Evolutionary conservation across 2,797 vertebrate genomes (phyloP), one percentile per base, ranked within the genome.

Genomic region (Botia kubotai): DNA sequence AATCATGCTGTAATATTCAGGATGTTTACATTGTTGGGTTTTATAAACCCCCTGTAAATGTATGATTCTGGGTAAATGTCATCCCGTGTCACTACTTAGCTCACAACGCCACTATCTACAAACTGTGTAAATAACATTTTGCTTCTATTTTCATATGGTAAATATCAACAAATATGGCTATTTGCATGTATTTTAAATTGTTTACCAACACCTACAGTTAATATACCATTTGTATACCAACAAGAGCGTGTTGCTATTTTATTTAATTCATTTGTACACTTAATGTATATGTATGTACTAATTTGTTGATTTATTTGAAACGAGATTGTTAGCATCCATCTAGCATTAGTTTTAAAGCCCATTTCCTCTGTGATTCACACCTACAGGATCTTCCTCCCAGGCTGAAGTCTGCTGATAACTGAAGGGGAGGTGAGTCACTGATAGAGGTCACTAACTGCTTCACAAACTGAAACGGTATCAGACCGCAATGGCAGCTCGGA

Each of bases 361-460:
- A 58, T 55, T 52, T 70, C 36, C 58, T 16, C 2, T 57, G 57
- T 66, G 66, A 74, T 73, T 74, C 62, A 60, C 21, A 14, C 58
- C 29, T 21, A 26, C 16, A 52, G 66, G 29, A 53, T 69, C 66
- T 78, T 78, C 55, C 46, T 79, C 53, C 48, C 70, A 53, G 70
- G 29, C 63, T 63, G 46, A 71, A 72, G 62, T 69, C 69, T 62
- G 26, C 58, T 63, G 70, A 73, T 80, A 73, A 66, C 79, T 74
- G 77, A 67, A 80, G 50, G 12, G 65, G 69, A 77, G 82, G 36
- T 60, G 68, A 80, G 50, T 66, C 73, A 58, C 52, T 76, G 67
- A 80, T 72, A 79, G 82, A 83, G 82, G 78, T 83, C 73, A 80
- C 72, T 52, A 72, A 80, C 77, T 71, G 82, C 72, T 83, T 79